Conservation (phyloP, 2,797 vertebrate genomes). For the Macropus fuliginosus region DNA sequence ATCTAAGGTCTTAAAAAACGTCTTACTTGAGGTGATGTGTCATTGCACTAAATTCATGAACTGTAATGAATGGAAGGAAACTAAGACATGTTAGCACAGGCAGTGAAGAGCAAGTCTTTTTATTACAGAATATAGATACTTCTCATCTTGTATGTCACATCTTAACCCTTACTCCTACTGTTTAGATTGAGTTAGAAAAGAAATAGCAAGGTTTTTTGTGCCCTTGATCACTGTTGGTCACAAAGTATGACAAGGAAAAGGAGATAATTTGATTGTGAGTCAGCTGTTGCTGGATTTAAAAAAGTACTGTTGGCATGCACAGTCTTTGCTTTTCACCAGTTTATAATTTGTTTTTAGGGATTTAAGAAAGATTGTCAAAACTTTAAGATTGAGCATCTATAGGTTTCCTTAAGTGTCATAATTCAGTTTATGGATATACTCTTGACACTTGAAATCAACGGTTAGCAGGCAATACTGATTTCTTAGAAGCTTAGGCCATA, state of each 20-base stretch:
- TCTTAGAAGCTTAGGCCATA: neutral
- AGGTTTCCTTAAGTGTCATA: neutral
- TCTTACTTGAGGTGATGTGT: slow-evolving; percentile 1
- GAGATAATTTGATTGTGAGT: neutral
- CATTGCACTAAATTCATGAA: neutral
- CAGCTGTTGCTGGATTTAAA: neutral
- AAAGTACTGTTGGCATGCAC: neutral
- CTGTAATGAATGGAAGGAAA: slow-evolving; percentile 4
- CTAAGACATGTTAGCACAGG: neutral
- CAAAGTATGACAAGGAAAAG: neutral
- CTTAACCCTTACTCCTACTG: neutral
- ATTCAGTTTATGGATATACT: neutral
- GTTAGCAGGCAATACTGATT: neutral
- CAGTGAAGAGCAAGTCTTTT: neutral
- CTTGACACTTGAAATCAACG: neutral
- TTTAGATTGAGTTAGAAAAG: slow-evolving; percentile 9
- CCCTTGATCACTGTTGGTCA: neutral
- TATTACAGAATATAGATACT: slow-evolving; percentile 17
- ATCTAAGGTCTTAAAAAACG: slow-evolving; percentile 13
- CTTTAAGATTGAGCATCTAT: neutral
- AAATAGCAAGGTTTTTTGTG: slow-evolving; percentile 9
- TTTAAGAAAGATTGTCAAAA: neutral
- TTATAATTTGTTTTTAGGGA: neutral
- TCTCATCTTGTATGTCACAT: neutral
- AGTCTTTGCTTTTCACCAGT: neutral